Base-by-base conservation (phyloP, 2,797 vertebrate species). In the Pygocentrus nattereri region DNA sequence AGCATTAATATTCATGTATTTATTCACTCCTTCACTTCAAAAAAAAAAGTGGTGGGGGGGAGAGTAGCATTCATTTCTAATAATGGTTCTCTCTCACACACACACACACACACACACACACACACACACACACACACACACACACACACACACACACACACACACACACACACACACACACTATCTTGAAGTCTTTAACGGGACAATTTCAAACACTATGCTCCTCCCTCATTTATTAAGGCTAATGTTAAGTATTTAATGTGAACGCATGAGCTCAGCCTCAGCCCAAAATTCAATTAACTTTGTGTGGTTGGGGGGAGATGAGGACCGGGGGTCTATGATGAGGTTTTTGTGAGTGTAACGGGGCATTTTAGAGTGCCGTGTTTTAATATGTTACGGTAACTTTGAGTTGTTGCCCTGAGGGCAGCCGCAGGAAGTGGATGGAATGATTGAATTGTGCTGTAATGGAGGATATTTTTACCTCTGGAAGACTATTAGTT, bases 1-100 rank as follows among this genome's bases (percentile, higher is more conserved):
- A 84, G 92, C 81, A 92, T 94, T 92, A 93, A 88, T 92, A 94
- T 93, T 89, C 89, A 90, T 94, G 89, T 93, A 91, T 94, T 93
- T 94, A 90, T 92, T 85, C 89, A 88, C 82, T 84, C 81, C 88
- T 88, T 89, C 86, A 85, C 90, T 91, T 85, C 30, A 76, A 89
- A 88, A 87, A 93, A 92, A 90, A 89, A 82, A 72, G 87, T 84
- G 88, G 80, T 84, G 83, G 62, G 85, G 83, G 89, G 85, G 87
- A 49, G 50, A 19, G 18, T 50, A 50, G 49, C 49, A 83, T 85
- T 62, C 80, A 21, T 84, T 91, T 88, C 89, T 90, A n/a, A n/a
- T 91, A 93, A 93, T 91, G 84, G 85, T 88, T 89, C 4, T 47
- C 87, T 87, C 85, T 76, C 82, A 87, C 84, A 89, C 31, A 12